Base-by-base conservation (phyloP, 2,888 invertebrate genomes). In the Caenorhabditis panamensis region DNA sequence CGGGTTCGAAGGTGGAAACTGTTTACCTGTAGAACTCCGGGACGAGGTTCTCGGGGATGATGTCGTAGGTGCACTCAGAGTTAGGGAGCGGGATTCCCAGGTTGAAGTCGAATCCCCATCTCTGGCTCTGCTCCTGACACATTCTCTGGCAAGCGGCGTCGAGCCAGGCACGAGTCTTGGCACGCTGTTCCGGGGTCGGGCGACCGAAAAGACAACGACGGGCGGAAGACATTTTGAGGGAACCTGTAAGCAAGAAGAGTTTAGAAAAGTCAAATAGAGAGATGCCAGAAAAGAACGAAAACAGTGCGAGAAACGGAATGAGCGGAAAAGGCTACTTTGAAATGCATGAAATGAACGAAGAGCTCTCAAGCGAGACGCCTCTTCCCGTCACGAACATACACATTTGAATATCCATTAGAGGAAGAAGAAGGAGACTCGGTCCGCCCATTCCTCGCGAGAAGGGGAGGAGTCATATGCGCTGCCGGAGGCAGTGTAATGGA, bases 81-180 rank as follows among this genome's bases (percentile, higher is more conserved):
- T 47, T 28, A 2, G 72, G 62, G 11, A 84, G 66, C 1, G 84
- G 84, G 9, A 66, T 56, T 5, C 63, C 84, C 20, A 56, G 61
- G 16, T 71, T 59, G 66, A 84, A 84, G 28, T 84, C 82, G 73
- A 82, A 84, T 49, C 80, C 76, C 80, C 80, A 84, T 54, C 71
- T 66, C 26, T 82, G 54, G 53, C 49, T 44, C 31, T 82, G 69
- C 31, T 75, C 31, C 47, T 73, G 18, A 16, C 51, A 37, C 47
- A 59, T 49, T 9, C 64, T 31, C 20, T 75, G 63, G 49, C 66
- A 44, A 6, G 62, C 79, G 2, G 62, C 36, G 18, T 75, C 68
- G 11, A 84, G 69, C 72, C 67, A 71, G 9, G 41, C 28, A 11
- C 62, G 59, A 13, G 75, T 76, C 2, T 47, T 31, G 20, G 47